These are phyloP conservation scores for Temnothorax rugatulus DNA, from an alignment of 2,888 invertebrate genomes.

Conservation along the genomic window DNA sequence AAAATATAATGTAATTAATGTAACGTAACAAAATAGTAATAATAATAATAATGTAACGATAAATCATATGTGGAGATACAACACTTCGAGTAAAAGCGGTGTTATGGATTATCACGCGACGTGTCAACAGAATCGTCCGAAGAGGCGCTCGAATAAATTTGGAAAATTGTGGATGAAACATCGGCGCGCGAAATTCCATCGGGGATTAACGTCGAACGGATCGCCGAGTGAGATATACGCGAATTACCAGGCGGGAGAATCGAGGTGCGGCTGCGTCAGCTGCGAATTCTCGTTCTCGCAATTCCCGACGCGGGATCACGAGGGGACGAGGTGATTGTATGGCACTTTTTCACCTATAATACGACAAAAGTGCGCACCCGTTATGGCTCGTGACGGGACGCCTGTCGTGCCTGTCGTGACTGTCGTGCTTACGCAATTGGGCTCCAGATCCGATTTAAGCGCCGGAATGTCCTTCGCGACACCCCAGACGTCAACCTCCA, in stretches of 20 bases:
- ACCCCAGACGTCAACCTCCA: constrained; percentile 55
- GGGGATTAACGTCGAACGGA: not conserved
- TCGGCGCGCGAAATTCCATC: not conserved
- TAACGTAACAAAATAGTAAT: not conserved
- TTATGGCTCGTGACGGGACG: constrained; percentile 44
- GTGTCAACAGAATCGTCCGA: not conserved
- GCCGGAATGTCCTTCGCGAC: constrained; percentile 61
- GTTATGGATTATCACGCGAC: not conserved
- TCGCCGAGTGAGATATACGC: not conserved
- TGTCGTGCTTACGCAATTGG: constrained; percentile 50
- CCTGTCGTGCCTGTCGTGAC: constrained; percentile 56
- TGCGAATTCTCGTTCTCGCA: constrained; percentile 25
- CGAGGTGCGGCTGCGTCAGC: not conserved
- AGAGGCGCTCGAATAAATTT: not conserved
- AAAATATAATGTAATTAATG: not conserved
- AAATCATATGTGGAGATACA: not conserved
- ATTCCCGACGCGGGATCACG: constrained; percentile 1
- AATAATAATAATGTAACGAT: not conserved
- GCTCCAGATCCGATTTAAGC: constrained; percentile 38
- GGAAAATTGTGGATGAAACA: not conserved
- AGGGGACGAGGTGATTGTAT: constrained; percentile 15
- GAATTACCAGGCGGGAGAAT: not conserved
- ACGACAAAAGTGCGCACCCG: constrained; percentile 46
- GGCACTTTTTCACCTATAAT: constrained; percentile 35
- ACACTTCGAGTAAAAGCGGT: not conserved